These are phyloP conservation scores for Agraylea sexmaculata DNA, from an alignment of 1,140 invertebrate species.

Conservation along the genomic window DNA sequence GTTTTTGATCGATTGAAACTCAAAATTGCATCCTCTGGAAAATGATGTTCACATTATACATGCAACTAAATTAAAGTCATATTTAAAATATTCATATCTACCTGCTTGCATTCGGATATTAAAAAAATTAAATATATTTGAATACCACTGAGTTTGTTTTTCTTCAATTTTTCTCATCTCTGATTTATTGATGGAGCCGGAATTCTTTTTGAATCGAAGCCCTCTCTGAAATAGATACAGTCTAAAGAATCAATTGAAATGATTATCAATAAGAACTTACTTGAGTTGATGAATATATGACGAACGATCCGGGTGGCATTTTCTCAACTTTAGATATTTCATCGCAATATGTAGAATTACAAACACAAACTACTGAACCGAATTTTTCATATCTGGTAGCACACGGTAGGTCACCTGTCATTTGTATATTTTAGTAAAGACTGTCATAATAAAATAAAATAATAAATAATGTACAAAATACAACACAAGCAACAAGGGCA, in stretches of 20 bases:
- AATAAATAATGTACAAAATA: too few species aligned
- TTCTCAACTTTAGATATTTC: constrained; percentile 37
- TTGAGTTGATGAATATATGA: constrained; percentile 44
- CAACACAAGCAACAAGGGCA: too few species aligned
- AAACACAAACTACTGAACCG: constrained; percentile 64
- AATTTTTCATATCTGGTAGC: constrained; percentile 27
- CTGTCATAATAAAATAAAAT: too few species aligned
- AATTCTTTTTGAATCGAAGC: constrained; percentile 6
- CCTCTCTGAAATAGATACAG: constrained; percentile 21
- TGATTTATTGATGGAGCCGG: constrained; percentile 4
- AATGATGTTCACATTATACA: too few species aligned
- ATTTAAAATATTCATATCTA: too few species aligned
- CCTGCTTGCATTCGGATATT: too few species aligned
- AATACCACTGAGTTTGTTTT: too few species aligned
- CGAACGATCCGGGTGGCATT: constrained; percentile 32
- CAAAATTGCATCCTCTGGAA: constrained; percentile 17
- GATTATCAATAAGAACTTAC: too few species aligned
- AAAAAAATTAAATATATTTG: too few species aligned
- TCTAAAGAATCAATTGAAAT: constrained; percentile 13
- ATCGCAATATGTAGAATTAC: constrained; percentile 74
- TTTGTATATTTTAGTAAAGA: too few species aligned
- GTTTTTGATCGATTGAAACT: constrained; percentile 24
- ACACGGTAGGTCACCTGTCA: constrained; percentile 29
- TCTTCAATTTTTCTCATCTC: too few species aligned
- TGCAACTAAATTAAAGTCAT: too few species aligned